These are phyloP conservation scores for Drosophila pseudoananassae DNA, from an alignment of 1,140 invertebrate species.

Conservation along the genomic window DNA sequence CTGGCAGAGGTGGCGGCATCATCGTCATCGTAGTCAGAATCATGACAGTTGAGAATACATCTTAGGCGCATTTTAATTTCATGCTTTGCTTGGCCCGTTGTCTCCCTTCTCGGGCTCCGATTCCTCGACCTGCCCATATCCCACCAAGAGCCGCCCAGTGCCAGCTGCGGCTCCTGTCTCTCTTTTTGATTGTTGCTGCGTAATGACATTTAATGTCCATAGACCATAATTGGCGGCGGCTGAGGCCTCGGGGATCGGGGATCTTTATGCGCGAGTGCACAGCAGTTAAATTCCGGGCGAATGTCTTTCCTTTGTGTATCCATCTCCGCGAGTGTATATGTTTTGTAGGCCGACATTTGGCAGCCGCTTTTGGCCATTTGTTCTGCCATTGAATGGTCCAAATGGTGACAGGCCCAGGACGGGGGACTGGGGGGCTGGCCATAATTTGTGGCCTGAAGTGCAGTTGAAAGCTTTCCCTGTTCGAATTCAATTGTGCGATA, in stretches of 20 bases:
- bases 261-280: constrained; percentile 71
- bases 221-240: constrained; percentile 70
- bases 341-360: constrained; percentile 56
- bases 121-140: neutral
- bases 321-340: constrained; percentile 15
- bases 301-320: constrained; percentile 49
- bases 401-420: constrained; percentile 8
- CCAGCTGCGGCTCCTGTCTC: constrained; percentile 25
- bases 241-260: neutral
- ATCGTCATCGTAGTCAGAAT: constrained; percentile 23
- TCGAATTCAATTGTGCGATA: constrained; percentile 71
- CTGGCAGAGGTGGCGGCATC: constrained; percentile 11
- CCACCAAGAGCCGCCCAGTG: neutral
- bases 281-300: constrained; percentile 71
- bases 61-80: constrained; percentile 83
- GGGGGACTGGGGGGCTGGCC: constrained; percentile 1
- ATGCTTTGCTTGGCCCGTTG: constrained; percentile 69
- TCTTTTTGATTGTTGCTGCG: constrained; percentile 77
- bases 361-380: constrained; percentile 54
- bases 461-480: constrained; percentile 42
- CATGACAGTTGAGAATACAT: constrained; percentile 76
- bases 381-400: constrained; percentile 43
- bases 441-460: constrained; percentile 61
- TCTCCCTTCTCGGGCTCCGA: constrained; percentile 1
- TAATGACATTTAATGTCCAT: constrained; percentile 82